Conservation (phyloP, 1,140 invertebrate species). For the Helicoverpa armigera region DNA sequence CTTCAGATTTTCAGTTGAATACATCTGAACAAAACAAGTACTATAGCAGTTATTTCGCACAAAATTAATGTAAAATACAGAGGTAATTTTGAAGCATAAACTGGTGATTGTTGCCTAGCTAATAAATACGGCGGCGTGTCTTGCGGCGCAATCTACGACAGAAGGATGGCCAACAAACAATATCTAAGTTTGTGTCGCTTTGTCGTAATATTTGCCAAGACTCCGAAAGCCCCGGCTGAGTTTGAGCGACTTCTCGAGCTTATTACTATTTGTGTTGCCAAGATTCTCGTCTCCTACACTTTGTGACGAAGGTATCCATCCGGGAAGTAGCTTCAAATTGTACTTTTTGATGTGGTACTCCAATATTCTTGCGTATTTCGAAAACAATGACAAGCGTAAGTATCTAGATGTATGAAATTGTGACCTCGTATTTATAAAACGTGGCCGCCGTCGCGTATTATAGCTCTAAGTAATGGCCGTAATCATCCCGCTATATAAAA, state of each 20-base stretch:
- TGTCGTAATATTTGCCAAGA: constrained; percentile 72
- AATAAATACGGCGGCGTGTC: constrained; percentile 31
- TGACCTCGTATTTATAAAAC: constrained; percentile 25
- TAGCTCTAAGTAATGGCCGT: constrained; percentile 38
- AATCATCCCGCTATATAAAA: constrained; percentile 34
- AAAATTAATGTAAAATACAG: constrained; percentile 6
- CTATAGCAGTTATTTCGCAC: neutral
- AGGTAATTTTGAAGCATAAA: constrained; percentile 1
- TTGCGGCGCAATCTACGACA: constrained; percentile 54
- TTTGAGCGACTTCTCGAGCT: constrained; percentile 73
- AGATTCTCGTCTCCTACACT: constrained; percentile 56
- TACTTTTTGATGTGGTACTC: constrained; percentile 7
- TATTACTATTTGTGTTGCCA: constrained; percentile 79
- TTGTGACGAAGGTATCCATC: constrained; percentile 50
- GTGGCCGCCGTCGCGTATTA: constrained; percentile 26
- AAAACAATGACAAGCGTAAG: neutral
- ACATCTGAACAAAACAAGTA: no score
- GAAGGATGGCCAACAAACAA: constrained; percentile 70
- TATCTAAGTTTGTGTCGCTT: constrained; percentile 74
- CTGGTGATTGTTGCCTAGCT: constrained; percentile 23
- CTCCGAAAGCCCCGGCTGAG: constrained; percentile 65
- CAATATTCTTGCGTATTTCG: neutral
- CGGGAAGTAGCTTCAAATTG: neutral
- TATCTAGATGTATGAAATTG: neutral
- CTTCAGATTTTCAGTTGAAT: neutral